Percentiles rank a stretch among this genome's conserved stretches.
Conservation (phyloP, 2,113 vertebrate genomes). For the Syngnathus scovelli region DNA sequence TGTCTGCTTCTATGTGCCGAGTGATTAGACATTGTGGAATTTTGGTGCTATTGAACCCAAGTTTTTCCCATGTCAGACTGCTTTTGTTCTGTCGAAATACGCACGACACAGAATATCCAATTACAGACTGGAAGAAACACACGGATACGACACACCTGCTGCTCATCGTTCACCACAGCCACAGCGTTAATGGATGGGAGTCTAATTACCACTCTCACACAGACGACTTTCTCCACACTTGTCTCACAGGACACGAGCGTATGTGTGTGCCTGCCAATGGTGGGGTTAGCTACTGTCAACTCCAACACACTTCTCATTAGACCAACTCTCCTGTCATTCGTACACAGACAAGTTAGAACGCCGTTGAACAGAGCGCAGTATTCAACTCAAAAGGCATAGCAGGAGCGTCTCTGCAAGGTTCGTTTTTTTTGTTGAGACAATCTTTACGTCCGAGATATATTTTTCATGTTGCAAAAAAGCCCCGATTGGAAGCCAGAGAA, state of each 20-base stretch:
- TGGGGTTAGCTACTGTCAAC: constrained; percentile 52
- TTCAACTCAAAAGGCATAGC: constrained; percentile 22
- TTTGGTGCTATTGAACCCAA: not conserved
- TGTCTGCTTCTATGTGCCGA: not conserved
- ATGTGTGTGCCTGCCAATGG: constrained; percentile 36
- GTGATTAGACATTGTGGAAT: not conserved
- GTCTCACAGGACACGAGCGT: constrained; percentile 50
- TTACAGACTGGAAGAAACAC: constrained; percentile 39
- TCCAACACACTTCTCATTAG: constrained; percentile 63
- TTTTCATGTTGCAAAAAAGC: constrained; percentile 7
- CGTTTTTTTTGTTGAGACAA: constrained; percentile 21
- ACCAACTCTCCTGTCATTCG: constrained; percentile 45
- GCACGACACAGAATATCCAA: constrained; percentile 38
- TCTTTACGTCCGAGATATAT: not conserved
- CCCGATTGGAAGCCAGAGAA: constrained; percentile 23
- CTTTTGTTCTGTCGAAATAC: constrained; percentile 42
- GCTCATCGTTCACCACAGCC: constrained; percentile 68
- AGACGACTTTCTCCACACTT: constrained; percentile 55
- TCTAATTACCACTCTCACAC: constrained; percentile 76
- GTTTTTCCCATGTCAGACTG: not conserved
- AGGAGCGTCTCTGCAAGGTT: constrained; percentile 1
- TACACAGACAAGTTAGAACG: constrained; percentile 32
- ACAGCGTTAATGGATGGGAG: constrained; percentile 77
- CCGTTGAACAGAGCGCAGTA: constrained; percentile 27
- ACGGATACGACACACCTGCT: constrained; percentile 54